A percentile compares a stretch with the other conserved stretches of the same genome.
These are phyloP conservation scores for Emydura subglobosa DNA, from an alignment of 2,113 vertebrate genomes.

Conservation along the genomic window DNA sequence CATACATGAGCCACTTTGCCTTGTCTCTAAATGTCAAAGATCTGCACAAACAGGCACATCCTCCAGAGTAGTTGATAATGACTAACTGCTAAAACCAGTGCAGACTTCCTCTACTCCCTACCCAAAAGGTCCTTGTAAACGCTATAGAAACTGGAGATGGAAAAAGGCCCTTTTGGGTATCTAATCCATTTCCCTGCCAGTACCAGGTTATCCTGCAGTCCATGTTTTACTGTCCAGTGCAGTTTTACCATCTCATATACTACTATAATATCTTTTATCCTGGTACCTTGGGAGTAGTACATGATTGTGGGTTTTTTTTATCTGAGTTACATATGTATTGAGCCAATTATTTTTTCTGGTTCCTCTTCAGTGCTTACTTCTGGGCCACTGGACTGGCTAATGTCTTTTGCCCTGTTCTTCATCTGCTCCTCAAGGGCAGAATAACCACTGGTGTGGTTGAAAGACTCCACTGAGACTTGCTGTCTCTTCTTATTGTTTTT, in stretches of 20 bases:
- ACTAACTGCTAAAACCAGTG: not conserved
- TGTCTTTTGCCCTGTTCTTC: not conserved
- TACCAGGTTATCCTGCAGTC: not conserved
- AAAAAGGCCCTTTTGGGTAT: not conserved
- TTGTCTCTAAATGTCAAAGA: not conserved
- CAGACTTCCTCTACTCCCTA: not conserved
- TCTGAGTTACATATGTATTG: not conserved
- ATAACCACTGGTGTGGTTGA: not conserved
- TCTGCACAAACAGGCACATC: not conserved
- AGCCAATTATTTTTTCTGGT: not conserved
- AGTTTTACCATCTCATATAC: not conserved
- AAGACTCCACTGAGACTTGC: not conserved
- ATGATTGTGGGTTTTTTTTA: not conserved
- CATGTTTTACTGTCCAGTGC: not conserved
- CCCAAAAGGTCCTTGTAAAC: not conserved
- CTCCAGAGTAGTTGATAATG: not conserved
- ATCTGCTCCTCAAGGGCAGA: rapidly evolving
- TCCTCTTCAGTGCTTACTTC: not conserved
- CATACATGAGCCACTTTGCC: not conserved
- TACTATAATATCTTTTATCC: not conserved
- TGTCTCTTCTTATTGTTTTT: rapidly evolving
- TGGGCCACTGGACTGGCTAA: not conserved
- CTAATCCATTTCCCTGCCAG: not conserved
- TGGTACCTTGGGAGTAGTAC: not conserved
- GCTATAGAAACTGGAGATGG: not conserved